Evolutionary conservation across 2,113 vertebrate genomes (phyloP), one percentile per base, ranked within the genome.

Genomic region (Rostratula benghalensis): DNA sequence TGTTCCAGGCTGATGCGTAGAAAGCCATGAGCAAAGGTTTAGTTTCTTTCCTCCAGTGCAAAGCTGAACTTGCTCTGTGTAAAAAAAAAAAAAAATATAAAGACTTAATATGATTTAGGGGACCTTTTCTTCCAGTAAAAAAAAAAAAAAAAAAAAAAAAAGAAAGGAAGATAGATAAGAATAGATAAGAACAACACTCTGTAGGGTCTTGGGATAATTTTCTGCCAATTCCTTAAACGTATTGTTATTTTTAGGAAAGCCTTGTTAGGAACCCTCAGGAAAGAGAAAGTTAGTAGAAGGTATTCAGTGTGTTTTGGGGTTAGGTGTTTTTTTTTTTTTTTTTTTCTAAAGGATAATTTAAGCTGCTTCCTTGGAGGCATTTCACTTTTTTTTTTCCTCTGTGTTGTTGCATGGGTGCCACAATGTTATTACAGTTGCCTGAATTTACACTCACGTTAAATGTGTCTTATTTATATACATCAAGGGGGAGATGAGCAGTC

Each of bases 401-500:
- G 17, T 67, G 51, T 65, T 93, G 23, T 60, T 60, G 17, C 50
- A 23, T 37, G 30, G 77, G 39, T 87, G 56, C n/a, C 30, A 54
- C 14, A 14, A 45, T 77, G 8, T 77, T 88, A 33, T 2, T 86
- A 19, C 39, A 54, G 21, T 85, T 6, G 0, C 67, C 45, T 56
- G 84, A 65, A 59, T 88, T 96, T 70, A 46, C 57, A 45, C 56
- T 93, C 45, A 28, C 25, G 22, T 54, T 68, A 39, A 51, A 64
- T 41, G 60, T 93, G 43, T 37, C 60, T 88, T 96, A 31, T 83
- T 93, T 90, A 17, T 93, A 48, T 94, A 75, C 65, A 67, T 92
- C 35, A 73, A 90, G 67, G 59, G 71, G 76, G 76, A 96, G 83
- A 86, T 74, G 57, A 95, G 69, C 83, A 90, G n/a, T 94, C 95